Base-by-base conservation (phyloP, 2,113 vertebrate genomes). In the Erinaceus europaeus region DNA sequence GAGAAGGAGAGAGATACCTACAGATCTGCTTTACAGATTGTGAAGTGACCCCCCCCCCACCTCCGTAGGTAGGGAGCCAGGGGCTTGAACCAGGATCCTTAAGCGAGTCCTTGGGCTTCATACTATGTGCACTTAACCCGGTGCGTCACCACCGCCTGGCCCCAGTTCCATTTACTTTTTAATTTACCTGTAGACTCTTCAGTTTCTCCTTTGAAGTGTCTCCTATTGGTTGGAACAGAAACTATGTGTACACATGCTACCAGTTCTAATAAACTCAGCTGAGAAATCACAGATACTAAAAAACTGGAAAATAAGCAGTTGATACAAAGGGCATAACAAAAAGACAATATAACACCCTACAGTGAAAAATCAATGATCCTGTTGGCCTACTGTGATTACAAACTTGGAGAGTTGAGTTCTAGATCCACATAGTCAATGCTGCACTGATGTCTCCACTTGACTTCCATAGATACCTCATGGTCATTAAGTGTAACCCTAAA, bases 201-300 rank as follows among this genome's bases (percentile, higher is more conserved):
- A 52, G 15, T 36, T 83, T 52, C 46, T 83, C 42, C 50, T 78
- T 67, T 52, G 55, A 87, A 87, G 79, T 84, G 73, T 21, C 13
- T 90, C n/a, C n/a, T n/a, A n/a, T n/a, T n/a, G n/a, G n/a, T 0
- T 50, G 29, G 61, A 62, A 23, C 29, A 65, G 34, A 74, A 80
- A 46, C 34, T 65, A 18, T 27, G 10, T 9, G n/a, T 10, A 72
- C 81, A 67, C 55, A 73, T 67, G 65, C 10, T 82, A 18, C 29
- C 18, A 46, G 50, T 86, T 86, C 71, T 73, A 32, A 76, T 65
- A 71, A 89, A 84, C 38, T 50, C 34, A 50, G 15, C 34, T 44
- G 68, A 91, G 74, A 90, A 89, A 82, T 77, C 38, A 61, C 53
- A 88, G 80, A 80, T 74, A 57, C 6, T 1, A 1, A 71, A 79